Evolutionary conservation across 2,113 vertebrate species (phyloP).

Genomic region (Corythornis vintsioides): DNA sequence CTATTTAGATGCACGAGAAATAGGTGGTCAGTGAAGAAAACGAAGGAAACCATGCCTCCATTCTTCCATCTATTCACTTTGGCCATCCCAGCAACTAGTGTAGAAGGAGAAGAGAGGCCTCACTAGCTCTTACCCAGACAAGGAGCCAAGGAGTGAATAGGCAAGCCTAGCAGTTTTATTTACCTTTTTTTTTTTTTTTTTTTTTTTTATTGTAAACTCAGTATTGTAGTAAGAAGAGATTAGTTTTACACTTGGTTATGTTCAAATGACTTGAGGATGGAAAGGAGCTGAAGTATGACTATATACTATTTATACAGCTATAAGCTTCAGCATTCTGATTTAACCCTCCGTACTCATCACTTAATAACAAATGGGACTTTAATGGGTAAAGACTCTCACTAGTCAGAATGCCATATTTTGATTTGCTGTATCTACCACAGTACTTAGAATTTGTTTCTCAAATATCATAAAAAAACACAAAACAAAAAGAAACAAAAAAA

Average conservation of each 20-base stretch:
- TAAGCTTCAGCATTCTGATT: constrained; percentile 14
- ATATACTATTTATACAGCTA: not conserved
- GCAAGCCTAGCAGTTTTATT: not conserved
- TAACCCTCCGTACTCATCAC: constrained; percentile 10
- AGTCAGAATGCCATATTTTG: not conserved
- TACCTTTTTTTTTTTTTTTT: not conserved
- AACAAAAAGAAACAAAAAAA: not conserved
- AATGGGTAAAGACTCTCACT: not conserved
- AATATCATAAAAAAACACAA: not conserved
- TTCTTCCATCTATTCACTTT: not conserved
- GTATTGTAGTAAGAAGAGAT: not conserved
- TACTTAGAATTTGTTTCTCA: not conserved
- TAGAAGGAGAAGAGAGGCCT: not conserved
- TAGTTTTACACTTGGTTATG: not conserved
- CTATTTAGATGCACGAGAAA: not conserved
- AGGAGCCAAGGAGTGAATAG: not conserved
- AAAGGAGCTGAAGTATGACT: not conserved
- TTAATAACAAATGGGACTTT: not conserved
- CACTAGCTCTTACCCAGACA: not conserved
- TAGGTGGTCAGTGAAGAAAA: not conserved
- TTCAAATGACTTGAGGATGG: not conserved
- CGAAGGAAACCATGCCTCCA: not conserved
- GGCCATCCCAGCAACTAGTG: not conserved
- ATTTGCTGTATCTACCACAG: not conserved
- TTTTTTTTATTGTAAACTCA: not conserved